phyloP scores from a whole-genome alignment of 1,140 invertebrate species.

The Pomphorhynchus laevis region DNA sequence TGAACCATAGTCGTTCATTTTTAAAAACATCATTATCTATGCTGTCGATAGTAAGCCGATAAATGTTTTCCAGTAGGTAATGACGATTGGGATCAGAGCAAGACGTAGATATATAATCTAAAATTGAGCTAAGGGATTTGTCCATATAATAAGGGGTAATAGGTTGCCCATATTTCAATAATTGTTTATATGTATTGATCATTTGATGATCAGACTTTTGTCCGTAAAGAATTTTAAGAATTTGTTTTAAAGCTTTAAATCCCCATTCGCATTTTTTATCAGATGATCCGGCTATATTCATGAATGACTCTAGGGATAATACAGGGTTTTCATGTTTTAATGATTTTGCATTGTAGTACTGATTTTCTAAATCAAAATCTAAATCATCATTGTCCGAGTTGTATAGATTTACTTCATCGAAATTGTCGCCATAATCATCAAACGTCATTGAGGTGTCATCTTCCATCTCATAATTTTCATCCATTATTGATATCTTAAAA shows the following conservation, averaged over 20 bases:
- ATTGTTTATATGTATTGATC: conserved; percentile 76
- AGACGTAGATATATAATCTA: conserved; percentile 94
- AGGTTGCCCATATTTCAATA: conserved; percentile 35
- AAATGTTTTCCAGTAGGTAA: conserved; percentile 26
- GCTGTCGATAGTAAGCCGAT: conserved; percentile 75
- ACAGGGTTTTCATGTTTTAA: conserved; percentile 81
- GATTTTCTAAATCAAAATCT: conserved; percentile 43
- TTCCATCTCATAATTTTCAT: too few species aligned
- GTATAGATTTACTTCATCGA: too few species aligned
- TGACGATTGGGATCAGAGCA: neutral
- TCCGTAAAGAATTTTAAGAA: conserved; percentile 99
- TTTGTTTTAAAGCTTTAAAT: conserved; percentile 98
- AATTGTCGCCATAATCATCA: conserved; percentile 7
- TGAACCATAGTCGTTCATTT: conserved; percentile 96
- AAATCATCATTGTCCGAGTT: conserved; percentile 9
- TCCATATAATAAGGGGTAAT: conserved; percentile 96
- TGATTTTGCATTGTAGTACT: conserved; percentile 96
- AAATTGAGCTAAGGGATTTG: conserved; percentile 93
- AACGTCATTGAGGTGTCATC: neutral
- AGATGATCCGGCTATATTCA: conserved; percentile 36
- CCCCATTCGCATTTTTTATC: conserved; percentile 99
- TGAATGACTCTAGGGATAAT: conserved; percentile 57
- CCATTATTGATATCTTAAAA: too few species aligned
- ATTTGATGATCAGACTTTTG: conserved; percentile 70
- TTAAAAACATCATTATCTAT: too few species aligned